A percentile compares a stretch with the other conserved stretches of the same genome.
Evolutionary conservation across 53 echinoderm and acorn worm genomes (phyloP).

Genomic region (Antedon mediterranea): DNA sequence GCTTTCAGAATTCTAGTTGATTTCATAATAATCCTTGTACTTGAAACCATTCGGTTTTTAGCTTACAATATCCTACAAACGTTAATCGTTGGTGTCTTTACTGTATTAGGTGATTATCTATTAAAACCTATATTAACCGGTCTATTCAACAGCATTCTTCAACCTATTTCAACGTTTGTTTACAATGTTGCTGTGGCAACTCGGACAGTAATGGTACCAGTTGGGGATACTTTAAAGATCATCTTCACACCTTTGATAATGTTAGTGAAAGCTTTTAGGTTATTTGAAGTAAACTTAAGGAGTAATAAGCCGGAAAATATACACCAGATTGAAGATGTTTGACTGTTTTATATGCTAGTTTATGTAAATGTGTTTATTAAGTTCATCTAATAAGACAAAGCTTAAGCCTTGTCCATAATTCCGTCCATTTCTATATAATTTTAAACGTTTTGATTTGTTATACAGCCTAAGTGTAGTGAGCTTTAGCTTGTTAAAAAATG

Average conservation of each 20-base stretch:
- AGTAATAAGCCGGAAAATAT: background rate
- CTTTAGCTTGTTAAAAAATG: no score
- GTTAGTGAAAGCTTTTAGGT: constrained; percentile 46
- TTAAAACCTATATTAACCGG: constrained; percentile 45
- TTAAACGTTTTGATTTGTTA: no score
- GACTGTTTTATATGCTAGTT: background rate
- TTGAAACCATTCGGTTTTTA: constrained; percentile 53
- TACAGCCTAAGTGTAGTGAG: no score
- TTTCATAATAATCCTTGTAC: constrained; percentile 52
- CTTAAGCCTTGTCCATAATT: no score
- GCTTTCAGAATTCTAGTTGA: constrained; percentile 57
- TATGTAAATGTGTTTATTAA: no score
- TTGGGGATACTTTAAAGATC: constrained; percentile 32
- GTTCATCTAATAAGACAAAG: no score
- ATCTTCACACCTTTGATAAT: constrained; percentile 34
- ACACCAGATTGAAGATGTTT: background rate
- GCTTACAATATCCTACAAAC: constrained; percentile 40
- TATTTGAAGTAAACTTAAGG: constrained; percentile 61
- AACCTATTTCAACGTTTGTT: constrained; percentile 44
- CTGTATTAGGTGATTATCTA: constrained; percentile 53
- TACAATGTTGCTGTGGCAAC: constrained; percentile 44
- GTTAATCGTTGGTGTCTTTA: constrained; percentile 43
- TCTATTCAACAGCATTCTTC: constrained; percentile 51
- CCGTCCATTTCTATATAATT: no score
- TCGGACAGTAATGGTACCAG: constrained; percentile 33